Conservation (phyloP, 2,797 vertebrate species). For the Siniperca obscura region DNA sequence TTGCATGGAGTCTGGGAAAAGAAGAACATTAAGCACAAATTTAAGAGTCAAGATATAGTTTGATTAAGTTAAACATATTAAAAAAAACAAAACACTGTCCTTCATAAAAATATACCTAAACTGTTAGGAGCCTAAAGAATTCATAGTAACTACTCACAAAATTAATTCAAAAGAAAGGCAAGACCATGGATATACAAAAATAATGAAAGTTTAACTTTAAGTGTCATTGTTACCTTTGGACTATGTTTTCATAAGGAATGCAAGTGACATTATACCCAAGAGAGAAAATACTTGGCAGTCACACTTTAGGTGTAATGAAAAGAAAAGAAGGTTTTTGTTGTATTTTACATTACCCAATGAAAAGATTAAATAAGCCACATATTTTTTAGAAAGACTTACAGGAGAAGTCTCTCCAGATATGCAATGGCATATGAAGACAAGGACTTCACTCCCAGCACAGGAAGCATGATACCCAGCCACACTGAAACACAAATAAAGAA, state of each 20-base stretch:
- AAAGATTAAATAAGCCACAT: neutral
- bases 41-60: neutral
- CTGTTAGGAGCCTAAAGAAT: neutral
- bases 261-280: neutral
- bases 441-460: slow-evolving; percentile 92
- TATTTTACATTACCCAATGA: neutral
- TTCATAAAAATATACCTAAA: too few species aligned
- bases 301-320: neutral
- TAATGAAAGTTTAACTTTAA: neutral
- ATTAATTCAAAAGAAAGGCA: slow-evolving; percentile 1
- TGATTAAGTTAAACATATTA: neutral
- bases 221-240: neutral
- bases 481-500: slow-evolving; percentile 82
- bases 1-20: slow-evolving; percentile 89
- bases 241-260: neutral
- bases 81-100: too few species aligned
- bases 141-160: neutral
- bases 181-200: neutral
- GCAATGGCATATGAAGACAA: slow-evolving; percentile 92
- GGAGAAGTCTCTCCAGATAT: slow-evolving; percentile 93
- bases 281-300: neutral
- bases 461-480: slow-evolving; percentile 96
- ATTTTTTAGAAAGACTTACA: slow-evolving; percentile 84
- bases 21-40: neutral
- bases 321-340: neutral